Conservation (phyloP, 2,888 invertebrate genomes). For the Bugulina stolonifera region DNA sequence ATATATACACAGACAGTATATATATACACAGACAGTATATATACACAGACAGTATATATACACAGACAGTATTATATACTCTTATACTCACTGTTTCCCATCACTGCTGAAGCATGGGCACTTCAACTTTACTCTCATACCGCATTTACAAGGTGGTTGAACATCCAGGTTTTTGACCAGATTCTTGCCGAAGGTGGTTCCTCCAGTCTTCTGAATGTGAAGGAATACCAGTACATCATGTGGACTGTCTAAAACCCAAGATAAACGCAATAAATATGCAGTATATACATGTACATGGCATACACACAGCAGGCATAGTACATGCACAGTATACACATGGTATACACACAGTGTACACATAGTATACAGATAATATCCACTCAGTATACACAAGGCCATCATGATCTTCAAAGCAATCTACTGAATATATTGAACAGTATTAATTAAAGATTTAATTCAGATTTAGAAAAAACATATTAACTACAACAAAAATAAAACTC, state of each 20-base stretch:
- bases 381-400: too few relatives aligned
- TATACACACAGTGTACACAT: background rate
- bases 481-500: too few relatives aligned
- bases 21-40: too few relatives aligned
- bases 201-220: slow-evolving; percentile 98
- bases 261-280: too few relatives aligned
- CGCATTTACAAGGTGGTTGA: background rate
- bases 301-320: background rate
- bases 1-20: too few relatives aligned
- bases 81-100: background rate
- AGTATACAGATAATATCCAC: background rate
- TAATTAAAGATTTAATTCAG: too few relatives aligned
- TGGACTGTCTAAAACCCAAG: slow-evolving; percentile 10
- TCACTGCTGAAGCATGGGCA: slow-evolving; percentile 19
- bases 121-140: background rate
- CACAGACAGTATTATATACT: background rate
- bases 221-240: slow-evolving; percentile 94
- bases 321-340: too few relatives aligned
- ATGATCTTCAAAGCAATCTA: too few relatives aligned
- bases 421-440: too few relatives aligned
- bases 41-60: too few relatives aligned
- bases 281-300: too few relatives aligned
- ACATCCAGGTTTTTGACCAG: slow-evolving; percentile 76
- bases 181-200: slow-evolving; percentile 91
- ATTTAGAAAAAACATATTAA: too few relatives aligned